Evolutionary conservation across 1,140 invertebrate genomes (phyloP), one percentile per base, ranked within the genome.

Genomic region (Hylaeus volcanicus): DNA sequence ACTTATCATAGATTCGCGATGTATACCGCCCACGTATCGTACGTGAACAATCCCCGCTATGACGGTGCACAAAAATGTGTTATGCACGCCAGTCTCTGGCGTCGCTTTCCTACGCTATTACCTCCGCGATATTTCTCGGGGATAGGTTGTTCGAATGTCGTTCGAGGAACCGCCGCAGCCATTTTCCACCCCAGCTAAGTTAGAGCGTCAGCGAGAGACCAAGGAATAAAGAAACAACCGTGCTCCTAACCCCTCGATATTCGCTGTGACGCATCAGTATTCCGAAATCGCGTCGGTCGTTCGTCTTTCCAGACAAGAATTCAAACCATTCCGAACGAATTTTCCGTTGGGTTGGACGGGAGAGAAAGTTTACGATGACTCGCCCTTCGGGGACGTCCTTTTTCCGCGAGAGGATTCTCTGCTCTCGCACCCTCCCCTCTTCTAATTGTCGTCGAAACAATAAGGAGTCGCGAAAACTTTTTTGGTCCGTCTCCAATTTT

Each of bases 311-410:
- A 70, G 85, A 89, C 87, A 86, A 88, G 91, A 92, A 92, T 92
- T 89, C 90, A 87, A 91, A 91, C 88, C 85, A 91, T 92, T 90
- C 79, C 82, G 88, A 92, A 91, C 91, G 90, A 92, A 92, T 92
- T 92, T 91, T 87, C 84, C 86, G 90, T 83, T 86, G 76, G 88
- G 82, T 86, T 85, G 45, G 1, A 12, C 8, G 78, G 81, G 75
- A 85, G 80, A 81, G 70, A 76, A 86, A 92, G 92, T 91, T 92
- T 91, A 91, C 90, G 89, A 89, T 69, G 55, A 60, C 64, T 77
- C 80, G 78, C 64, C 80, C 69, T 41, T 1, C 37, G 63, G 48
- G 26, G 26, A 26, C 56, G 8, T 43, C 9, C 5, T 68, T 64
- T 56, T 69, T 71, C 3, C n/a, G 2, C 5, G 5, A 6, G 68